These are phyloP conservation scores for Eustalomyia histrio DNA, from an alignment of 2,888 invertebrate species.

Conservation along the genomic window DNA sequence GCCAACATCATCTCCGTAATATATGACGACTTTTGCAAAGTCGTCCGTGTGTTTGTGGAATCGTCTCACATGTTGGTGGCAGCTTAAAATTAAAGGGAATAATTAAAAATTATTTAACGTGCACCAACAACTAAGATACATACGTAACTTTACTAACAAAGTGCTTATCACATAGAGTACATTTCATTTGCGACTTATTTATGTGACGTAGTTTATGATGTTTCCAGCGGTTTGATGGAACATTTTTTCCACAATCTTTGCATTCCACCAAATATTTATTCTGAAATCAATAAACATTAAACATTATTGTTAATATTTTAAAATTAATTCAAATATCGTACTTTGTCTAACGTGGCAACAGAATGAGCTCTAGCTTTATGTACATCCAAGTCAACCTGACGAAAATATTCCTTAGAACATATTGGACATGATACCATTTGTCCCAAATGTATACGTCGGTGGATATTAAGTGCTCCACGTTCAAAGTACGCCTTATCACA, in stretches of 20 bases:
- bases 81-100: background rate
- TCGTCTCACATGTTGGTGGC: background rate
- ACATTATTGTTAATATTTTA: background rate
- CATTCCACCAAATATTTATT: constrained; percentile 15
- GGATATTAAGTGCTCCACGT: constrained; percentile 28
- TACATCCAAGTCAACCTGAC: constrained; percentile 22
- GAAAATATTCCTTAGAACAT: constrained; percentile 29
- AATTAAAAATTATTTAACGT: background rate
- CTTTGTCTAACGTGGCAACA: background rate
- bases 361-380: constrained; percentile 26
- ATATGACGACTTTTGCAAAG: background rate
- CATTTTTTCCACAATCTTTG: constrained; percentile 11
- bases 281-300: background rate
- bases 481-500: constrained; percentile 32
- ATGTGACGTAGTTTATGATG: background rate
- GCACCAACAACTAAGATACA: background rate
- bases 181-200: background rate
- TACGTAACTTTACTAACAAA: background rate
- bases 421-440: constrained; percentile 21
- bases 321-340: background rate
- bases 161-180: constrained; percentile 2
- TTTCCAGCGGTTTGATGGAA: background rate
- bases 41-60: background rate
- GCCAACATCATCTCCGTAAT: background rate
- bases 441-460: constrained; percentile 35